Evolutionary conservation across 2,888 invertebrate genomes (phyloP).

Genomic region (Steromphala cineraria): DNA sequence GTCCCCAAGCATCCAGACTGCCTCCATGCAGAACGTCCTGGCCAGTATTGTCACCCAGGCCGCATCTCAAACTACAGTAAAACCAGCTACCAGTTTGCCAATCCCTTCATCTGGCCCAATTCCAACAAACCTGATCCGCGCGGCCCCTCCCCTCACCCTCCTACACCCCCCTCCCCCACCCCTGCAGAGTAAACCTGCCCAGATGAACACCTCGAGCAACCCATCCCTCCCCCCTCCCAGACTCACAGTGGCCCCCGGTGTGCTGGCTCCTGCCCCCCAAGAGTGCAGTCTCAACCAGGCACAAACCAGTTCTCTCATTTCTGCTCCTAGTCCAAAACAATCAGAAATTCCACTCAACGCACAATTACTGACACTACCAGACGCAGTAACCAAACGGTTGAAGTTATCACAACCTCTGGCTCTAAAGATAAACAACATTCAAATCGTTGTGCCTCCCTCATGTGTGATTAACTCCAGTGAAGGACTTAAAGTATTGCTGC

Average conservation of each 20-base stretch:
- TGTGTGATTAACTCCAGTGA: slow-evolving; percentile 61
- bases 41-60: not conserved
- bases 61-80: not conserved
- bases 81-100: not conserved
- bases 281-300: not conserved
- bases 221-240: slow-evolving; percentile 23
- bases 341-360: slow-evolving; percentile 43
- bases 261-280: slow-evolving; percentile 26
- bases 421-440: slow-evolving; percentile 64
- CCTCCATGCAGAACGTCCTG: not conserved
- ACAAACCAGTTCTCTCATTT: not conserved
- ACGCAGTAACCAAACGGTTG: slow-evolving; percentile 56
- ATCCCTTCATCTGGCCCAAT: not conserved
- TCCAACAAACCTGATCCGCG: not conserved
- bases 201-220: not conserved
- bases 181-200: not conserved
- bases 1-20: not conserved
- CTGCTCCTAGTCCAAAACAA: not conserved
- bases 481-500: slow-evolving; percentile 67
- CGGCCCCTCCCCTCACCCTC: slow-evolving; percentile 20
- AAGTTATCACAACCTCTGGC: slow-evolving; percentile 62
- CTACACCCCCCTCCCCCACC: not conserved
- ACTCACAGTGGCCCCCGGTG: slow-evolving; percentile 27
- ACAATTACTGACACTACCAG: slow-evolving; percentile 67
- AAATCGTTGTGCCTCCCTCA: slow-evolving; percentile 65